phyloP scores from a whole-genome alignment of 2,888 invertebrate species.

The Volucella inanis region DNA sequence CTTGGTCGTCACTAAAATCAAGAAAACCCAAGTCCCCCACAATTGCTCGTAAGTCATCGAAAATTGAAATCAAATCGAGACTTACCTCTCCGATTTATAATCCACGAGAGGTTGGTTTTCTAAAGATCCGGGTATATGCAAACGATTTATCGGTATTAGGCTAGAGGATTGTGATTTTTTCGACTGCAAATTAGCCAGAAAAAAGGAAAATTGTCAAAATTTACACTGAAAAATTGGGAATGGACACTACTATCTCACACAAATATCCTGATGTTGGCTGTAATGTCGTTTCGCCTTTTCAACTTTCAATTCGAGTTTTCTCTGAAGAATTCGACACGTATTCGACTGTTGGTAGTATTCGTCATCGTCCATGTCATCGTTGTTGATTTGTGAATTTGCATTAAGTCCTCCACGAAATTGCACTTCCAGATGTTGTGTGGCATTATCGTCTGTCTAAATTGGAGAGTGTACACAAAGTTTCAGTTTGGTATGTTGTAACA shows the following conservation, averaged over 20 bases:
- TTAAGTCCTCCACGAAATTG: conserved; percentile 50
- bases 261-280: conserved; percentile 81
- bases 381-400: not conserved
- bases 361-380: conserved; percentile 18
- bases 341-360: conserved; percentile 78
- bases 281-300: conserved; percentile 83
- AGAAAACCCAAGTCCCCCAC: too few relatives aligned
- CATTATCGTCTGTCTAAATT: conserved; percentile 24
- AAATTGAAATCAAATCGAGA: too few relatives aligned
- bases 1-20: conserved; percentile 80
- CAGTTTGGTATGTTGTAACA: not conserved
- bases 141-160: conserved; percentile 82
- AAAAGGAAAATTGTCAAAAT: conserved; percentile 2
- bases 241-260: conserved; percentile 73
- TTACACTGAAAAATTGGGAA: conserved; percentile 40
- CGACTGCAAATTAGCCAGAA: conserved; percentile 18
- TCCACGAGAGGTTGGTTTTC: conserved; percentile 82
- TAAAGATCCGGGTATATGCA: conserved; percentile 81
- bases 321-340: conserved; percentile 82
- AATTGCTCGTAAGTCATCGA: too few relatives aligned
- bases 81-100: conserved; percentile 82
- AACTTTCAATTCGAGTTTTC: conserved; percentile 83
- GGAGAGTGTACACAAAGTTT: not conserved
- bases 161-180: conserved; percentile 81
- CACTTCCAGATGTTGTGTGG: conserved; percentile 56